phyloP scores from a whole-genome alignment of 2,797 vertebrate genomes.

The Loriculus beryllinus region DNA sequence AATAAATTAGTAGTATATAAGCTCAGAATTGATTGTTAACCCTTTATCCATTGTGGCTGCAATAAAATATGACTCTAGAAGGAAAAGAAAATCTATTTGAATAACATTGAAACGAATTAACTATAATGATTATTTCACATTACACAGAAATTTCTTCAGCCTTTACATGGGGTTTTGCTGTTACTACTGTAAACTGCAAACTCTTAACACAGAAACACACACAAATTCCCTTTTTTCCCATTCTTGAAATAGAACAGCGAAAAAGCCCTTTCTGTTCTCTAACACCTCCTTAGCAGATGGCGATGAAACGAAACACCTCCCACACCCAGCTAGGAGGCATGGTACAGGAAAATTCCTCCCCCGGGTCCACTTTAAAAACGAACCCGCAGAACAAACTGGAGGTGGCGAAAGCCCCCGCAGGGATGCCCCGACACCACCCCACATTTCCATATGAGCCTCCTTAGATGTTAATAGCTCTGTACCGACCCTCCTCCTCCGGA shows the following conservation, averaged over 20 bases:
- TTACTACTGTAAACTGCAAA: background rate
- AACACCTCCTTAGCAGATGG: constrained; percentile 40
- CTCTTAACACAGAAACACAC: background rate
- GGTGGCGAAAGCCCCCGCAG: background rate
- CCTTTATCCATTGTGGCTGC: background rate
- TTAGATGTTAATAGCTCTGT: background rate
- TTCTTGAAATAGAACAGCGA: background rate
- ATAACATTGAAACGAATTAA: background rate
- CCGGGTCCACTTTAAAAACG: background rate
- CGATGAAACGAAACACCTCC: background rate
- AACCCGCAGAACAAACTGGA: background rate
- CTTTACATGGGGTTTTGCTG: background rate
- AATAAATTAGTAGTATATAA: background rate
- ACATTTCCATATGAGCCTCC: rapidly evolving
- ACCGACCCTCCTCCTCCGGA: rapidly evolving
- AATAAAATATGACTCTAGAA: background rate
- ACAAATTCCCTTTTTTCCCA: background rate
- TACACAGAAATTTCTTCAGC: background rate
- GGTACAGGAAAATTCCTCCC: background rate
- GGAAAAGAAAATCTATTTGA: background rate
- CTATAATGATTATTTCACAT: background rate
- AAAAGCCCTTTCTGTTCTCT: constrained; percentile 10
- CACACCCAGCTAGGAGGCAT: constrained; percentile 8
- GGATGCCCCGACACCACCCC: background rate
- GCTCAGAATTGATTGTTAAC: background rate